These are phyloP conservation scores for Eupristina koningsbergeri DNA, from an alignment of 1,140 invertebrate genomes.

Conservation along the genomic window DNA sequence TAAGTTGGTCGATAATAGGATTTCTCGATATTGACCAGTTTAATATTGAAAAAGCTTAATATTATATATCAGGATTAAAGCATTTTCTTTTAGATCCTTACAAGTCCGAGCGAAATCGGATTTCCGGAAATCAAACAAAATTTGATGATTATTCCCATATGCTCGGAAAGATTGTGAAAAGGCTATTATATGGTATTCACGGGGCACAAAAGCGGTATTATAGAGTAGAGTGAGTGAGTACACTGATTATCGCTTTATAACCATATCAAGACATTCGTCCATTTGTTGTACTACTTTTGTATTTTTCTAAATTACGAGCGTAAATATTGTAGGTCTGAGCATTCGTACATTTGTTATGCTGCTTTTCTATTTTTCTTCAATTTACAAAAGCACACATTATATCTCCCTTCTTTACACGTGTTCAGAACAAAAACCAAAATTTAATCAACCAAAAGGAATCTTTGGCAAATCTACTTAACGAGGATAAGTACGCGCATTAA, in stretches of 20 bases:
- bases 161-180: constrained; percentile 28
- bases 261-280: not conserved
- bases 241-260: constrained; percentile 22
- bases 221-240: not conserved
- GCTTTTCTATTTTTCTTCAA: too few species aligned
- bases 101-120: not conserved
- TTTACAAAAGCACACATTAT: too few species aligned
- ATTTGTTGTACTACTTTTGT: not conserved
- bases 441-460: too few species aligned
- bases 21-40: too few species aligned
- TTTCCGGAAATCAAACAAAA: constrained; percentile 28
- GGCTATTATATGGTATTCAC: constrained; percentile 3
- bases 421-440: too few species aligned
- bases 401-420: too few species aligned
- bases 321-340: not conserved
- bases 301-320: not conserved
- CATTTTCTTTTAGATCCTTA: not conserved
- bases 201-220: constrained; percentile 16
- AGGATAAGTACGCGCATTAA: too few species aligned
- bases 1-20: too few species aligned
- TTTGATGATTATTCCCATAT: constrained; percentile 21
- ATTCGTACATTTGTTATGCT: too few species aligned
- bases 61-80: not conserved
- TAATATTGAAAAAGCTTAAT: too few species aligned
- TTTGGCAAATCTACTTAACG: too few species aligned